phyloP scores from a whole-genome alignment of 2,797 vertebrate genomes.

The Phoebastria nigripes region DNA sequence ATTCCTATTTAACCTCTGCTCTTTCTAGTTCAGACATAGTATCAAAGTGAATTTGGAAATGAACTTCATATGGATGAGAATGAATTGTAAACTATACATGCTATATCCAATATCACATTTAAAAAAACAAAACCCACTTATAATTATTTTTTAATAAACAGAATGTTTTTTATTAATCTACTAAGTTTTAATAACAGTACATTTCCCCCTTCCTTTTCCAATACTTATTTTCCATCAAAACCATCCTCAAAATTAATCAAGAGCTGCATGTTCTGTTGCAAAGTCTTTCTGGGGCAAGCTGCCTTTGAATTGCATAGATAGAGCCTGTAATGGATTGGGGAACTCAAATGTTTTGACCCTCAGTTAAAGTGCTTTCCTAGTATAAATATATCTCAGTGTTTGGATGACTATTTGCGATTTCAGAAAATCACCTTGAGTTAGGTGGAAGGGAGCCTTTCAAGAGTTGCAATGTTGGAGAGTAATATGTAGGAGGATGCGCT shows the following conservation, averaged over 20 bases:
- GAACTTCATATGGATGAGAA: constrained; percentile 55
- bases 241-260: background rate
- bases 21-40: constrained; percentile 32
- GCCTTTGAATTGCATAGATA: background rate
- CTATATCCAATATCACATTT: background rate
- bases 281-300: background rate
- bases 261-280: background rate
- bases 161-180: background rate
- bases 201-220: background rate
- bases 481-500: background rate
- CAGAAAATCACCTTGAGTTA: background rate
- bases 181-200: background rate
- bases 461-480: background rate
- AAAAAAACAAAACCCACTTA: background rate
- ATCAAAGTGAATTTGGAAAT: constrained; percentile 65
- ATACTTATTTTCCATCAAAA: background rate
- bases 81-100: background rate
- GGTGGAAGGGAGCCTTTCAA: background rate
- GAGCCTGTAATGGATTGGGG: background rate
- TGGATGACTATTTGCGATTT: background rate
- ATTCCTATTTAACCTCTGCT: constrained; percentile 60
- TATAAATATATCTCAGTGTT: background rate
- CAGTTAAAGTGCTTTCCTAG: background rate
- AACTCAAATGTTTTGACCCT: background rate
- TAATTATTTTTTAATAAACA: constrained; percentile 42